Base-by-base conservation (phyloP, 1,140 invertebrate species). In the Vollenhovia emeryi region DNA sequence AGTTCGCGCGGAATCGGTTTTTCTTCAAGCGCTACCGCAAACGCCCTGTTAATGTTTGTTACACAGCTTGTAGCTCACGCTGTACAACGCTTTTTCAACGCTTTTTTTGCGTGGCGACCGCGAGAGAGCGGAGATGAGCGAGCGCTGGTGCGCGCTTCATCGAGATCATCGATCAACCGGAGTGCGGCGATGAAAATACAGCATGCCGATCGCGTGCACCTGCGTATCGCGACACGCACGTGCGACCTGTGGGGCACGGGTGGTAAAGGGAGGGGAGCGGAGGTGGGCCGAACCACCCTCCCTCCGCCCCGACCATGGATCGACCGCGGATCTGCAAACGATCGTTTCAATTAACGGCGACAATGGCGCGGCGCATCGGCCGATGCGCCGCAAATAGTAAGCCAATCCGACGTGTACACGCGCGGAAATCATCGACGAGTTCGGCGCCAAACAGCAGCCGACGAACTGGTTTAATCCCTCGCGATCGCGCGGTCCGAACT, bases 331-430 rank as follows among this genome's bases (percentile, higher is more conserved):
- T 75, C 69, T 52, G 79, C 86, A 68, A 88, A 48, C 71, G 86
- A 88, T 75, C 87, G 86, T 79, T 89, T 88, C 86, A 89, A 89
- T 89, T 89, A 88, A 89, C 83, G 86, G 57, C 75, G 52, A 87
- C 66, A 87, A 78, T 71, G 52, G 75, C 50, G 40, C 59, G 73
- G 57, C 9, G 62, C 36, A 50, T 30, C 18, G 36, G 57, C 60
- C 36, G 55, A 73, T 80, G 59, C 40, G 62, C 73, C 43, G 50
- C 33, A 27, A 62, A 52, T 59, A 57, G 33, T 62, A 50, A 71
- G 45, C 11, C 27, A 57, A 69, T 84, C 64, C 69, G 82, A 24
- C 52, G 27, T 45, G 43, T 79, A 48, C 40, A 71, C 71, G 69
- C 76, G 55, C 45, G 27, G 57, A 74, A 80, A 85, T 87, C 59